Conservation (phyloP, 2,888 invertebrate genomes). For the Cerastis leucographa region DNA sequence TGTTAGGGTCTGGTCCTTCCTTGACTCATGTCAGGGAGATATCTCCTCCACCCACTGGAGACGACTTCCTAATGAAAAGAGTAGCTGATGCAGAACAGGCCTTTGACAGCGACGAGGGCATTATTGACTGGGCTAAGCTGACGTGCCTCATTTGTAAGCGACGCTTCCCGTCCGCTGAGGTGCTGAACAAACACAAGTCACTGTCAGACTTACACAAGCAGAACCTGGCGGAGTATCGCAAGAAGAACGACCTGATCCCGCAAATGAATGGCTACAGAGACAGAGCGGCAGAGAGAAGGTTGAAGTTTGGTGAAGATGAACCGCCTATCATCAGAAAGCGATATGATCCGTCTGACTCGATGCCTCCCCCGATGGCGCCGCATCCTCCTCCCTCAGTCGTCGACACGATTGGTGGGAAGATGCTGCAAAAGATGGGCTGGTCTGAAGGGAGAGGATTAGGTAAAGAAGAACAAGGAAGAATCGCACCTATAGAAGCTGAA, state of each 20-base stretch:
- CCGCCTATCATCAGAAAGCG: slow-evolving; percentile 87
- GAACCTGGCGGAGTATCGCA: slow-evolving; percentile 92
- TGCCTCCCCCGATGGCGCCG: slow-evolving; percentile 89
- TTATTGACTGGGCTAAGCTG: slow-evolving; percentile 96
- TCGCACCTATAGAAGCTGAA: slow-evolving; percentile 96
- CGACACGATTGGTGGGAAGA: slow-evolving; percentile 98
- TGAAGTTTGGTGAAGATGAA: slow-evolving; percentile 97
- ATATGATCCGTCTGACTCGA: slow-evolving; percentile 79
- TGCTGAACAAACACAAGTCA: slow-evolving; percentile 97
- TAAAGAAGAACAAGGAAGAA: slow-evolving; percentile 97
- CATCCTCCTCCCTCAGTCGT: slow-evolving; percentile 93
- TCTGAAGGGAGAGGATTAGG: slow-evolving; percentile 99
- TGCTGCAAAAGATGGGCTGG: slow-evolving; percentile 99
- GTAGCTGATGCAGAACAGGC: slow-evolving; percentile 85
- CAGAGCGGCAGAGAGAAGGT: slow-evolving; percentile 98
- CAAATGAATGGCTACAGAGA: slow-evolving; percentile 94
- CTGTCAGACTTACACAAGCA: slow-evolving; percentile 98
- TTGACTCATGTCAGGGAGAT: slow-evolving; percentile 82
- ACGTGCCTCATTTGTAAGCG: slow-evolving; percentile 98
- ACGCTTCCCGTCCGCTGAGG: slow-evolving; percentile 97
- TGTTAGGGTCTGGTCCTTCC: slow-evolving; percentile 93
- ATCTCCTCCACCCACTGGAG: slow-evolving; percentile 81
- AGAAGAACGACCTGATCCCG: slow-evolving; percentile 81
- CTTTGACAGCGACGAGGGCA: slow-evolving; percentile 93
- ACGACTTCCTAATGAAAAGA: slow-evolving; percentile 85